Base-by-base conservation (phyloP, 2,888 invertebrate species). In the Melanargia galathea region DNA sequence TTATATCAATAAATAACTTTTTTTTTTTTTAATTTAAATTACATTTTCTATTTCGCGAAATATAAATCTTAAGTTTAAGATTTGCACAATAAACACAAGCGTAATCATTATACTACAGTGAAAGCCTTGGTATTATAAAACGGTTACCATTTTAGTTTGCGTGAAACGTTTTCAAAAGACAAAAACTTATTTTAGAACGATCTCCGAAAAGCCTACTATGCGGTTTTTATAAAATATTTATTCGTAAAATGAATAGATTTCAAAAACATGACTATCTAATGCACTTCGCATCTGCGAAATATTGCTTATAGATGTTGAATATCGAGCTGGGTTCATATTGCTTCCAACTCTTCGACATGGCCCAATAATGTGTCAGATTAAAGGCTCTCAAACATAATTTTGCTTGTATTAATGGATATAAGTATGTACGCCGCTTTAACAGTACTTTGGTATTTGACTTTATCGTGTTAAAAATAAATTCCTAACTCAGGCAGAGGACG, bases 51-150 rank as follows among this genome's bases (percentile, higher is more conserved):
- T 80, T 76, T 71, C 75, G 76, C 71, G 73, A 73, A 79, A 77
- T 75, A 75, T 77, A 75, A 73, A 73, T 69, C 69, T 74, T 75
- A 77, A 76, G 81, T 74, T 78, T 73, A 77, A 74, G 67, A 79
- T 81, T 83, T 80, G 83, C 86, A 84, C 81, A 79, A 79, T 79
- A 75, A 83, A 87, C 82, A 75, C 78, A 85, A 87, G 86, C 86
- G 76, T 77, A 79, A 80, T 61, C 81, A 79, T 62, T 81, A 79
- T 77, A 75, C 82, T 85, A 85, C 79, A 72, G 80, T 81, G 84
- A 84, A 83, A 77, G 83, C 83, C 13, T 78, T 65, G 57, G 65
- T 62, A 62, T 61, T 75, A 74, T 71, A 72, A 72, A 75, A 77
- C 76, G 76, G 79, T 78, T 77, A 76, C 76, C 62, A 60, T 49